Percentiles rank a stretch among this genome's conserved stretches.
phyloP scores from a whole-genome alignment of 2,113 vertebrate species.

The Empidonax traillii region DNA sequence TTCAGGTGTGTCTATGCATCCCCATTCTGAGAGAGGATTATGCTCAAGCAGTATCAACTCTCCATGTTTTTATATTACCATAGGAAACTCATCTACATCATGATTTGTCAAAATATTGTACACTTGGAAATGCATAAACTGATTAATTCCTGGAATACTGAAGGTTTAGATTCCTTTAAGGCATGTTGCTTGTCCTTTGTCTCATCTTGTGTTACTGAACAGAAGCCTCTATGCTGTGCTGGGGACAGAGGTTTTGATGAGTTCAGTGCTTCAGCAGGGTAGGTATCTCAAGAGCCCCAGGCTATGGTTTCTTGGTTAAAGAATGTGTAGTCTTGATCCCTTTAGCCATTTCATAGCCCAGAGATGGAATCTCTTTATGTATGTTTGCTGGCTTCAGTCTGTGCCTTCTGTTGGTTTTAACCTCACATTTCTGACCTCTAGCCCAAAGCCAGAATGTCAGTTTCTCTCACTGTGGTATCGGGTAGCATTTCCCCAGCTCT shows the following conservation, averaged over 20 bases:
- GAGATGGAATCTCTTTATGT: background rate
- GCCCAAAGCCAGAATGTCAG: background rate
- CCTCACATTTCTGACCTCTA: background rate
- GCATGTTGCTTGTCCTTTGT: background rate
- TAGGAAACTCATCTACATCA: background rate
- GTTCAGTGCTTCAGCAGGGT: background rate
- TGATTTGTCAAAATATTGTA: background rate
- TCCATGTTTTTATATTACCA: background rate
- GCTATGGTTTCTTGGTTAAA: background rate
- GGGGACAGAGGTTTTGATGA: background rate
- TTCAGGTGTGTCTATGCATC: background rate
- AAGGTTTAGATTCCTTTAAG: background rate
- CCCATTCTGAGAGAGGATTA: background rate
- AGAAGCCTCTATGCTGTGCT: background rate
- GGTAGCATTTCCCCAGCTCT: background rate
- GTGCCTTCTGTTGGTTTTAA: background rate
- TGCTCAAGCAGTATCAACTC: background rate
- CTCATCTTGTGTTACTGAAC: background rate
- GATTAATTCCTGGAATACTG: background rate
- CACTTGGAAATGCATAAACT: background rate
- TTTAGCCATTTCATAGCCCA: background rate
- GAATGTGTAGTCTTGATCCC: background rate
- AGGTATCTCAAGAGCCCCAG: background rate
- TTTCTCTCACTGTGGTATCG: background rate
- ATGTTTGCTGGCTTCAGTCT: background rate